These are phyloP conservation scores for Zosterops hypoxanthus DNA, from an alignment of 2,113 vertebrate species.

Conservation along the genomic window DNA sequence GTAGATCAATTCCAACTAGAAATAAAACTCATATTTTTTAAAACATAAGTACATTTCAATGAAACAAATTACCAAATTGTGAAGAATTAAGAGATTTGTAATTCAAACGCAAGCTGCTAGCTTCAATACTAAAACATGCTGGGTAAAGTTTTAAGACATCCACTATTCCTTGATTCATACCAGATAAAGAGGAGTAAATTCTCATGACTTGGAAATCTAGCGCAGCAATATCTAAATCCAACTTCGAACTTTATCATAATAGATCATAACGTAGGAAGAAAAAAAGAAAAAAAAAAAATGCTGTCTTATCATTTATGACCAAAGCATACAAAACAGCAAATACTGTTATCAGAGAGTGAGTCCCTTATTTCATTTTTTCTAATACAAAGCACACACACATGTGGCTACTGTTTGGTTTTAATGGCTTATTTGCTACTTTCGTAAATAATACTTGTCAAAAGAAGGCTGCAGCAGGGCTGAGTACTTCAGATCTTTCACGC, in stretches of 20 bases:
- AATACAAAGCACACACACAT: background rate
- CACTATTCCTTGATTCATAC: background rate
- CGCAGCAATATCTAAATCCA: background rate
- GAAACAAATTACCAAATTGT: background rate
- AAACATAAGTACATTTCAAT: background rate
- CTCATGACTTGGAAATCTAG: background rate
- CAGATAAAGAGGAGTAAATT: background rate
- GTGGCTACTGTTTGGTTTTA: fast-evolving
- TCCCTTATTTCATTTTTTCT: background rate
- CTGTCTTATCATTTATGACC: background rate
- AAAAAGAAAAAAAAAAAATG: background rate
- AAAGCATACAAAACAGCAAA: background rate
- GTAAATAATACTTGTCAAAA: background rate
- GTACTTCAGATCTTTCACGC: fast-evolving
- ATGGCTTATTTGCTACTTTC: background rate
- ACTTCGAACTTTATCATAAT: background rate
- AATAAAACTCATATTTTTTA: background rate
- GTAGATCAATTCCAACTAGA: background rate
- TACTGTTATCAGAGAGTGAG: background rate
- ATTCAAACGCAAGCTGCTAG: background rate
- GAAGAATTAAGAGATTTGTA: background rate
- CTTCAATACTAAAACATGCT: background rate
- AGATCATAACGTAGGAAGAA: background rate
- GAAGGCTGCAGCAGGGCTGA: background rate
- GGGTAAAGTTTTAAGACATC: background rate